Base-by-base conservation (phyloP, 2,113 vertebrate genomes). In the Cebidichthys violaceus region DNA sequence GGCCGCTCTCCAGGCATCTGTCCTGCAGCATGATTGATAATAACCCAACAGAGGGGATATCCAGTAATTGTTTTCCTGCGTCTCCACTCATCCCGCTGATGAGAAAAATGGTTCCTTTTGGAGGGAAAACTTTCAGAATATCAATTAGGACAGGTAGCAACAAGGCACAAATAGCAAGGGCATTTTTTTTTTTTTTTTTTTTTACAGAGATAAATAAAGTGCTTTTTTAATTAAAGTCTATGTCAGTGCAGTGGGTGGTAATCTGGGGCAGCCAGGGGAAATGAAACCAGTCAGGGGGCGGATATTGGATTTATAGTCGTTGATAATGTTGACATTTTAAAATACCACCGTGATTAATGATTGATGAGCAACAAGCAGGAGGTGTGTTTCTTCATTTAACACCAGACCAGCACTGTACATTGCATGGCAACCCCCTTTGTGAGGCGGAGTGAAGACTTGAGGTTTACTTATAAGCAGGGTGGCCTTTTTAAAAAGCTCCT, bases 311-410 rank as follows among this genome's bases (percentile, higher is more conserved):
- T 87, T 83, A 81, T 61, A 69, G 71, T 33, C 24, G 72, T 64
- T 86, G 75, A 91, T 90, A 86, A 81, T 43, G 82, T 73, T 93
- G 92, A 85, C 89, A 92, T 92, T 92, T 90, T 57, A 72, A 92
- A 92, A 92, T 90, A 89, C 60, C 87, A 84, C 33, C 66, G 0
- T 37, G 79, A 90, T 92, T 77, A 90, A 90, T 92, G 89, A 92
- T 93, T 90, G 88, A 92, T 89, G 90, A 87, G 88, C 85, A 83
- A 80, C 86, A 84, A 82, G 86, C 86, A 62, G 89, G 79, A 85
- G 90, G 88, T 88, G 83, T 75, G 82, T 88, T 83, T 82, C 64
- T 54, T 82, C 79, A 67, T 79, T 84, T 72, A 54, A 57, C 61
- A 62, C 35, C 22, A 39, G 33, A 24, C 9, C 33, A 24, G 41